Evolutionary conservation across 2,797 vertebrate genomes (phyloP).

Genomic region (Echeneis naucrates): DNA sequence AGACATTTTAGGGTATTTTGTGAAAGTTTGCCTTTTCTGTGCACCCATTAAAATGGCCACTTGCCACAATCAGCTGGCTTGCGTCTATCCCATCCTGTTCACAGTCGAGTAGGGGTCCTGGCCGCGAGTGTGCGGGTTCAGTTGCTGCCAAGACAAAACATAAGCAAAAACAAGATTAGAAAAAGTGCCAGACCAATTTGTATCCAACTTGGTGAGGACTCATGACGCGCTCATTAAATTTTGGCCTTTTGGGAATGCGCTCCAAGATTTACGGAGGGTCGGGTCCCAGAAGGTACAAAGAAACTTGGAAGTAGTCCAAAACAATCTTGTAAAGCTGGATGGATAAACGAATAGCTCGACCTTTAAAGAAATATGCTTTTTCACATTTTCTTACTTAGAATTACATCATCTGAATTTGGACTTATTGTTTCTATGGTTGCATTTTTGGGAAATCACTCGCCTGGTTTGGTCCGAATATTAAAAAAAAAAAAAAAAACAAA

Average conservation of each 20-base stretch:
- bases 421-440: neutral
- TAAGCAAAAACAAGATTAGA: no score
- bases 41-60: neutral
- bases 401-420: neutral
- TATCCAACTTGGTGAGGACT: no score
- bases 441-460: no score
- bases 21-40: fast-evolving
- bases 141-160: conserved; percentile 41
- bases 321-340: neutral
- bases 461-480: no score
- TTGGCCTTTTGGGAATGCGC: no score
- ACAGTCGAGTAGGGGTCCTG: conserved; percentile 27
- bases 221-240: no score
- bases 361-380: neutral
- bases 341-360: neutral
- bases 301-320: neutral
- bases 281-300: neutral
- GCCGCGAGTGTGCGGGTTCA: conserved; percentile 35
- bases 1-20: fast-evolving
- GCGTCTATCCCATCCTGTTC: conserved; percentile 55
- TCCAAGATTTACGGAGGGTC: neutral
- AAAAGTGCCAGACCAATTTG: no score
- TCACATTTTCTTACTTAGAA: neutral
- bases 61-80: fast-evolving
- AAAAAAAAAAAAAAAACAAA: no score